These are phyloP conservation scores for Maconellicoccus hirsutus DNA, from an alignment of 1,140 invertebrate genomes.

Conservation along the genomic window DNA sequence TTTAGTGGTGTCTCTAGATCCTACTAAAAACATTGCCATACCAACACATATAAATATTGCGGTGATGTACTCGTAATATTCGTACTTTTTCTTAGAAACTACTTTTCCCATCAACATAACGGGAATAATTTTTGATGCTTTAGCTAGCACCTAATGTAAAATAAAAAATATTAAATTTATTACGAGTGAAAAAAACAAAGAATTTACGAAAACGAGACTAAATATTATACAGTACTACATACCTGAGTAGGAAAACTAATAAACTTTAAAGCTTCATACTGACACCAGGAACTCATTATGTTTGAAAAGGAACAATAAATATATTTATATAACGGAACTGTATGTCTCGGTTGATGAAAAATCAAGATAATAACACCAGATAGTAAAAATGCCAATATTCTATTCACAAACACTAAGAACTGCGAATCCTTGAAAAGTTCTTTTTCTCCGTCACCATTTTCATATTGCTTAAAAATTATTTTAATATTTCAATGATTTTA, in stretches of 20 bases:
- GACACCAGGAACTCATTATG: constrained; percentile 97
- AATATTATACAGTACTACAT: too few relatives aligned
- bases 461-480: constrained; percentile 49
- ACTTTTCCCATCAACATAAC: constrained; percentile 97
- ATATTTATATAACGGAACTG: constrained; percentile 89
- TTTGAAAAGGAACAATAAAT: constrained; percentile 94
- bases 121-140: constrained; percentile 91
- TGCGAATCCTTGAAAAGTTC: constrained; percentile 82
- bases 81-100: constrained; percentile 73
- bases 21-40: constrained; percentile 82
- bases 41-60: constrained; percentile 82
- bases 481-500: constrained; percentile 24
- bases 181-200: too few relatives aligned
- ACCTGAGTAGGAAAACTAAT: constrained; percentile 96
- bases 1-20: constrained; percentile 38
- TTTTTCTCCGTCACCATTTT: constrained; percentile 43
- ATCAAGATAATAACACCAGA: constrained; percentile 48
- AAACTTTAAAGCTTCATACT: constrained; percentile 97
- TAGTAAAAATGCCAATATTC: constrained; percentile 70
- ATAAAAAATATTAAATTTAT: too few relatives aligned
- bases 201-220: too few relatives aligned
- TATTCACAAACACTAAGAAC: constrained; percentile 89
- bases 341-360: constrained; percentile 54
- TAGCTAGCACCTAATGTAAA: constrained; percentile 72
- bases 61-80: constrained; percentile 85